Percentiles rank a stretch among this genome's conserved stretches.
These are phyloP conservation scores for Sphaeridia pumilis DNA, from an alignment of 2,888 invertebrate species.

Conservation along the genomic window DNA sequence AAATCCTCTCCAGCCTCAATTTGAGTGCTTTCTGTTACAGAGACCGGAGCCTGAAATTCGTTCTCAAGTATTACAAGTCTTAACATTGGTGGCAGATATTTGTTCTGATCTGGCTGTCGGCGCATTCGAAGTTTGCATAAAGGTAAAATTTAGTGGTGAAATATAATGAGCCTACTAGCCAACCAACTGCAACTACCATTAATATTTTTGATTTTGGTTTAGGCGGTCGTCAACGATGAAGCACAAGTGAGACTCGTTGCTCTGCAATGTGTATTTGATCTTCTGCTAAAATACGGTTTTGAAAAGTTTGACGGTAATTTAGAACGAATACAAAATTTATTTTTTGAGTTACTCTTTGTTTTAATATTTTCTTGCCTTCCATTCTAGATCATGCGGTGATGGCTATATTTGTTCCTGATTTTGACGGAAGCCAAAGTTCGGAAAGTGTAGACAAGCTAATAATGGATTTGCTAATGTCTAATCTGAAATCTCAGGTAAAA, in stretches of 20 bases:
- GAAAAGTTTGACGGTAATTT: slow-evolving; percentile 14
- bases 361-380: too few relatives aligned
- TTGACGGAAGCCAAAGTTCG: too few relatives aligned
- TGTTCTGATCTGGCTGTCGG: slow-evolving; percentile 1
- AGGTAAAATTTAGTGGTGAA: slow-evolving; percentile 1
- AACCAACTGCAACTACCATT: neutral
- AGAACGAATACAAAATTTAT: neutral
- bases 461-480: slow-evolving; percentile 5
- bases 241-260: slow-evolving; percentile 7
- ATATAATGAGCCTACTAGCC: neutral
- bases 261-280: slow-evolving; percentile 11
- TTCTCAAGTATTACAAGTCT: slow-evolving; percentile 10
- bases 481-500: slow-evolving; percentile 9
- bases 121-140: slow-evolving; percentile 11
- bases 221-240: slow-evolving; percentile 12
- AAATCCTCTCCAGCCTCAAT: neutral
- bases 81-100: slow-evolving; percentile 11
- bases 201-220: neutral
- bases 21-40: too few relatives aligned
- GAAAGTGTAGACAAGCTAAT: slow-evolving; percentile 9
- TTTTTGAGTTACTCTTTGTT: too few relatives aligned
- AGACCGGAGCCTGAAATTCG: slow-evolving; percentile 6
- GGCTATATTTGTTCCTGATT: too few relatives aligned
- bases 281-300: slow-evolving; percentile 13
- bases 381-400: too few relatives aligned